Conservation (phyloP, 92 coral and sea anemone genomes). For the Diadumene lineata region DNA sequence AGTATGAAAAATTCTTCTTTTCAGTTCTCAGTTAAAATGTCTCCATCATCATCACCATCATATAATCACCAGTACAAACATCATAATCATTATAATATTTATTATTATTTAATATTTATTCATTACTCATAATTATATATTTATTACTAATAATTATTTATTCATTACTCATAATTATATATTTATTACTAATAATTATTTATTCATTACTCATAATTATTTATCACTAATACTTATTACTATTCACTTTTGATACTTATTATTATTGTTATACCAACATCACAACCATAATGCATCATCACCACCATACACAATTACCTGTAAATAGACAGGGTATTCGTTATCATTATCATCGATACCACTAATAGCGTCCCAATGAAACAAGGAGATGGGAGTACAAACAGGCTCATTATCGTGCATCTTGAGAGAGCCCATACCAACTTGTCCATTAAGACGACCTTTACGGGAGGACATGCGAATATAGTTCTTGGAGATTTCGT, state of each 20-base stretch:
- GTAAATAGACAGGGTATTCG: constrained; percentile 86
- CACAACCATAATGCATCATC: not conserved
- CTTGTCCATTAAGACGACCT: constrained; percentile 77
- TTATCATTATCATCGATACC: constrained; percentile 83
- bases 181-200: too few species aligned
- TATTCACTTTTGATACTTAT: too few species aligned
- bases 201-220: too few species aligned
- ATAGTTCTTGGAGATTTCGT: constrained; percentile 58
- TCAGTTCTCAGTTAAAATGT: not conserved
- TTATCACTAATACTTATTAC: too few species aligned
- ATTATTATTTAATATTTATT: too few species aligned
- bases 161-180: too few species aligned
- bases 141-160: too few species aligned
- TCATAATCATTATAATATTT: too few species aligned
- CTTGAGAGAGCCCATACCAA: constrained; percentile 84
- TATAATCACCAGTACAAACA: too few species aligned
- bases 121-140: too few species aligned
- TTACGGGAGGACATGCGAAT: constrained; percentile 77
- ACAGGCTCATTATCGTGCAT: constrained; percentile 81
- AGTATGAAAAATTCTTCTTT: not conserved
- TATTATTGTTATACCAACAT: not conserved
- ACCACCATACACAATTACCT: constrained; percentile 31
- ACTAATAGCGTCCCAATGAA: constrained; percentile 94
- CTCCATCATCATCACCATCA: constrained; percentile 4
- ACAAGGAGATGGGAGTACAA: constrained; percentile 72